Evolutionary conservation across 2,113 vertebrate genomes (phyloP).

Genomic region (Ptilonorhynchus violaceus): DNA sequence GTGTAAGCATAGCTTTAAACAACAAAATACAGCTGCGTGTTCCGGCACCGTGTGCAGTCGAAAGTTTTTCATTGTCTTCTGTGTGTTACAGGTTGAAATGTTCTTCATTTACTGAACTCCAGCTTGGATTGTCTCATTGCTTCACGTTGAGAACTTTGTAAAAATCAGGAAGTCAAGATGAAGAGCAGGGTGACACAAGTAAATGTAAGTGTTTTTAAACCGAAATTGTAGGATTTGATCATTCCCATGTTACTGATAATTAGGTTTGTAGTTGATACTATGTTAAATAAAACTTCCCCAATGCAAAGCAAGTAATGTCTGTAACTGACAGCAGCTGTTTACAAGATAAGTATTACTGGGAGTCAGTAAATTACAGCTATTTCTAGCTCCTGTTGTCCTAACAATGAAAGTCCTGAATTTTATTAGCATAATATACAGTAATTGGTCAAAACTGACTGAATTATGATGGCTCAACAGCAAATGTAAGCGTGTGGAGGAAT

Average conservation of each 20-base stretch:
- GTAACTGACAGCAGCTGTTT: neutral
- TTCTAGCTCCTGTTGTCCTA: neutral
- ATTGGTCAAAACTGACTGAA: neutral
- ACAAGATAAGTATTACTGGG: rapidly evolving
- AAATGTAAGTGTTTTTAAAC: constrained; percentile 65
- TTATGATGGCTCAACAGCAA: neutral
- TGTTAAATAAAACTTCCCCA: neutral
- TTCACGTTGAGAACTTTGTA: neutral
- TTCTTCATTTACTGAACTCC: neutral
- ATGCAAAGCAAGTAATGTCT: neutral
- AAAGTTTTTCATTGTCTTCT: neutral
- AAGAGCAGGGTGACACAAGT: constrained; percentile 77
- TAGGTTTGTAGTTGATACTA: neutral
- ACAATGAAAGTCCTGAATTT: neutral
- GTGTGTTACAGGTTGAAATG: constrained; percentile 38
- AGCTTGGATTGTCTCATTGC: neutral
- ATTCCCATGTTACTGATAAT: rapidly evolving
- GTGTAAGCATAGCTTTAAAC: neutral
- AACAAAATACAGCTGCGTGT: rapidly evolving
- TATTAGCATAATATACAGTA: neutral
- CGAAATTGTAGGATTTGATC: neutral
- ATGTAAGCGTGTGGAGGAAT: neutral
- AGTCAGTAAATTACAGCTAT: neutral
- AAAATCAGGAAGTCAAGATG: constrained; percentile 54
- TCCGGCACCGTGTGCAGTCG: neutral